Evolutionary conservation across 2,888 invertebrate genomes (phyloP).

Genomic region (Hoplodrina ambigua): DNA sequence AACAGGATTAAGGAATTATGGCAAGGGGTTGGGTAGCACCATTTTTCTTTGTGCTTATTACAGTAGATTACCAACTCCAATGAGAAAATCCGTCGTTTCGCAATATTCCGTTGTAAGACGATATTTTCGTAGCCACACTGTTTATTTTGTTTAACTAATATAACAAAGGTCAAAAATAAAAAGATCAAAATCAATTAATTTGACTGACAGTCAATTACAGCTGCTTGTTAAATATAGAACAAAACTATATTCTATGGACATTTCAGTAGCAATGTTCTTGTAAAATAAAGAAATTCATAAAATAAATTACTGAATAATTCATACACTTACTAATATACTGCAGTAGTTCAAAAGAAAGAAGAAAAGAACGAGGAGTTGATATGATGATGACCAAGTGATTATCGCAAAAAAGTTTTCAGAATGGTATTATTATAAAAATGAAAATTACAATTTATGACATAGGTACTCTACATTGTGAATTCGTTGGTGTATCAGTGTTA

Average conservation of each 20-base stretch:
- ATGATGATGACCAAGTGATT: neutral
- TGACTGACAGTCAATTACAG: too few species aligned
- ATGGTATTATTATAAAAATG: too few species aligned
- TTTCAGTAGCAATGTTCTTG: too few species aligned
- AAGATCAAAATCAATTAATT: too few species aligned
- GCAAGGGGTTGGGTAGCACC: neutral
- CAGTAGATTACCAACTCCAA: neutral
- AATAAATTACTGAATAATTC: too few species aligned
- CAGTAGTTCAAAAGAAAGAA: neutral
- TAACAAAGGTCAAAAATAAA: too few species aligned
- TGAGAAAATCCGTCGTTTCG: neutral
- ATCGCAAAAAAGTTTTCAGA: neutral
- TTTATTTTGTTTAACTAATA: neutral
- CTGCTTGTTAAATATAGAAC: too few species aligned
- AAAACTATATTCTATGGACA: too few species aligned
- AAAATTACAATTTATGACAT: too few species aligned
- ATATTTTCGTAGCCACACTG: neutral
- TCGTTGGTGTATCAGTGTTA: too few species aligned
- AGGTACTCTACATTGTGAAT: too few species aligned
- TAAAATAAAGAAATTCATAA: too few species aligned
- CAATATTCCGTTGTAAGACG: neutral
- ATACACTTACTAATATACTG: neutral
- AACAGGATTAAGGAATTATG: constrained; percentile 26
- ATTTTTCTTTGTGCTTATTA: constrained; percentile 1
- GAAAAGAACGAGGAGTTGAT: neutral